Base-by-base conservation (phyloP, 2,113 vertebrate species). In the Neotragus moschatus region DNA sequence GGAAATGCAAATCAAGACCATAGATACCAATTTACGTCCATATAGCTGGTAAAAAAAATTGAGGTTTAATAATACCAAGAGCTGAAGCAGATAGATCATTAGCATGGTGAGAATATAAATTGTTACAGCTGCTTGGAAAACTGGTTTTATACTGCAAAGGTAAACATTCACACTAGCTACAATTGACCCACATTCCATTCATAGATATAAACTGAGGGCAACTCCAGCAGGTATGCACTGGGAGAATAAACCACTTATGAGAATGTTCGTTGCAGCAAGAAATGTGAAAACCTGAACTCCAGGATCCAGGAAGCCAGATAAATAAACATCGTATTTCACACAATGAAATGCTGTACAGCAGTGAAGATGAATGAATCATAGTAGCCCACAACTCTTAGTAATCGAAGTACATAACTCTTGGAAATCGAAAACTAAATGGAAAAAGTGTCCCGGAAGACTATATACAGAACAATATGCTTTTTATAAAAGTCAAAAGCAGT, bases 1-100 rank as follows among this genome's bases (percentile, higher is more conserved):
- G n/a, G 51, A 97, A 85, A 96, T 28, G 23, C 39, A 96, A 90
- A 95, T 94, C 43, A 51, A 92, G 55, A 80, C 23, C 26, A 43
- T 70, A 53, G 53, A 58, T 53, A 75, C 1, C 26, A 85, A 36
- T 81, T 80, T 93, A 75, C 6, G 45, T 58, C 43, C 61, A 84
- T 84, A 39, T 17, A 5, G 30, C 7, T 84, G 49, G 43, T 10
- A 91, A 88, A 95, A 95, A 43, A 87, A 88, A 91, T 51, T 36
- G 84, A 86, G 28, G 70, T 84, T 85, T 96, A 49, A 19, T 25
- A 79, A 92, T 26, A 92, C 5, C 45, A 84, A 90, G 36, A 73
- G 30, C 49, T 45, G 15, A 39, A 90, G 28, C 84, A 14, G 36
- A 45, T n/a, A 30, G 26, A 88, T 26, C 12, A 88, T 39, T 61